Evolutionary conservation across 2,888 invertebrate species (phyloP), one percentile per base, ranked within the genome.

Genomic region (Frankliniella fusca): DNA sequence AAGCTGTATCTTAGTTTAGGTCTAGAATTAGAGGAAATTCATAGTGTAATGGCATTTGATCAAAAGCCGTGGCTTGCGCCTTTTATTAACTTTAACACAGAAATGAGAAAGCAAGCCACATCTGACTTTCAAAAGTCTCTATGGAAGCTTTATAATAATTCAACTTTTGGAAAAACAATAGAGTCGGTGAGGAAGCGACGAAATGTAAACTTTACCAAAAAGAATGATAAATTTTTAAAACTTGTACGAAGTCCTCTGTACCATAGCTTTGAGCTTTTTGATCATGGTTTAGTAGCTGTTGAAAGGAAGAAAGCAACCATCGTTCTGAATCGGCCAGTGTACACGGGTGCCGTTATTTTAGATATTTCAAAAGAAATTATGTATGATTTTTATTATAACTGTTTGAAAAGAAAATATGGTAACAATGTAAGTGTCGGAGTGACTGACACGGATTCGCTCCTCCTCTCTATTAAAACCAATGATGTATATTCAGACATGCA

Each of bases 41-140:
- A 88, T 85, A 84, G 87, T 83, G 84, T 87, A 23, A 83, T 87
- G 83, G 84, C 86, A 84, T 88, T 88, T 84, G 84, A 86, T 48
- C 87, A 88, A 85, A 85, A 85, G 80, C 83, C 86, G 9, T 88
- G 87, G 87, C 83, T 88, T 20, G 85, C 87, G 84, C 81, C 84
- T 82, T 88, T 88, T 83, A 88, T 88, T 80, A 86, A 88, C 65
- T 83, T 87, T 82, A 89, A 89, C 84, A 88, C 87, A 9, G 81
- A 86, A 79, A 81, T 87, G 48, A 82, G 87, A 82, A 86, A 84
- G 48, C 54, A 82, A 81, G 95, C 95, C 86, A 95, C 95, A 87
- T 94, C 93, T 27, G 65, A 79, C n/a, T 38, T 83, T 27, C 23
- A 28, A 38, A 81, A 54, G 38, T 11, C 49, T 28, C 48, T 50